Evolutionary conservation across 1,140 invertebrate genomes (phyloP), one percentile per base, ranked within the genome.

Genomic region (Drosophila pachea): DNA sequence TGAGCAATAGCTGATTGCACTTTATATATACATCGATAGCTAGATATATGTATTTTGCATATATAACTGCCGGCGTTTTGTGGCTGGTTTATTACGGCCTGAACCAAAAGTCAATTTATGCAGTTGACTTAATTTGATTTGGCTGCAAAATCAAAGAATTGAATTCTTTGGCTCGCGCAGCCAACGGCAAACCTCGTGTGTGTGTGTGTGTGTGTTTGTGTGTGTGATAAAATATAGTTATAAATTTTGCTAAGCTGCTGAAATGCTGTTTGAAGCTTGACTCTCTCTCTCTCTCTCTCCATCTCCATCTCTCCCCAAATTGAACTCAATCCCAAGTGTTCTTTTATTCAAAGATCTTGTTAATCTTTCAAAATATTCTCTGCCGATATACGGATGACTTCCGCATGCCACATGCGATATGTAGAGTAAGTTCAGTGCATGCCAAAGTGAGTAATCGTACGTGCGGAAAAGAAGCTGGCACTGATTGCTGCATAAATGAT

Each of bases 401-500:
- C 7, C 9, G 7, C 14, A 12, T 35, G 14, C 42, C 14, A 3
- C 43, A n/a, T 36, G 0, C n/a, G n/a, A n/a, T n/a, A n/a, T n/a
- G n/a, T n/a, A n/a, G n/a, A n/a, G n/a, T n/a, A n/a, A n/a, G 9
- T 16, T 38, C 22, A 68, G 65, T 7, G 59, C 58, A 61, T 65
- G 50, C 36, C 31, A 49, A 72, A 68, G 63, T 66, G 76, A 68
- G 79, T 71, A 81, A 70, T 81, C 81, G 76, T 71, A 84, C 79
- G 79, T 84, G 79, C 86, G 81, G 81, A 84, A 84, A 86, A 67
- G 76, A 76, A 77, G 70, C 73, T 76, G 68, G 55, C 76, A 81
- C 76, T 84, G 79, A 84, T 84, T 84, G 81, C 79, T 63, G 79
- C 81, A 84, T 84, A 84, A 84, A 86, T 84, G 79, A 84, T 86